Evolutionary conservation across 2,888 invertebrate species (phyloP), one percentile per base, ranked within the genome.

Genomic region (Quadroppia sp.): DNA sequence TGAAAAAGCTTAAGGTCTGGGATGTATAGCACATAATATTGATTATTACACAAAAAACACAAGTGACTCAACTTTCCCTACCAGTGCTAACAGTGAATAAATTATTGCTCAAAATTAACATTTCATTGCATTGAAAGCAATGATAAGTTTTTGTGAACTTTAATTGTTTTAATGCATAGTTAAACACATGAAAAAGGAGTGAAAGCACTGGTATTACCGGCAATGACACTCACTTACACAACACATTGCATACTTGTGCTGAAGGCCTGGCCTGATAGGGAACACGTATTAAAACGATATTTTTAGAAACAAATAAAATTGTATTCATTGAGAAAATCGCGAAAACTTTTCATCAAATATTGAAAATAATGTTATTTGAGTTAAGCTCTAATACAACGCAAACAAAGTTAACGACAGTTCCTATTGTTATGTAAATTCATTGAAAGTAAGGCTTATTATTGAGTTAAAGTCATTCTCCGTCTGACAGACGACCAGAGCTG

Each of bases 351-450:
- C 1, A 23, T 42, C 42, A 42, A 42, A 67, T 40, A 67, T 67
- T 67, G 23, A 23, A 23, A 67, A 67, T 59, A 59, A 59, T 59
- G 59, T n/a, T n/a, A n/a, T n/a, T n/a, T n/a, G n/a, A n/a, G n/a
- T n/a, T n/a, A n/a, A n/a, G n/a, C n/a, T n/a, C n/a, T 64, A 30
- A 69, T 69, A 69, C 45, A 23, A 69, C 28, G 25, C 40, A 28
- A 69, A 40, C 25, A 3, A 28, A 15, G 40, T 45, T 69, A 25
- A 11, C 36, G 25, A 69, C 25, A 42, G 20, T 69, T 42, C 36
- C 20, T 69, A 69, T 69, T 69, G 69, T 69, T 69, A 69, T 69
- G 42, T 45, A 69, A 69, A 69, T 69, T 17, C 17, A 17, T 23
- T 25, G n/a, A 20, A 64, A 42, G 23, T 42, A 69, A 15, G 42